Base-by-base conservation (phyloP, 2,888 invertebrate genomes). In the Agonopterix alstromeriana region DNA sequence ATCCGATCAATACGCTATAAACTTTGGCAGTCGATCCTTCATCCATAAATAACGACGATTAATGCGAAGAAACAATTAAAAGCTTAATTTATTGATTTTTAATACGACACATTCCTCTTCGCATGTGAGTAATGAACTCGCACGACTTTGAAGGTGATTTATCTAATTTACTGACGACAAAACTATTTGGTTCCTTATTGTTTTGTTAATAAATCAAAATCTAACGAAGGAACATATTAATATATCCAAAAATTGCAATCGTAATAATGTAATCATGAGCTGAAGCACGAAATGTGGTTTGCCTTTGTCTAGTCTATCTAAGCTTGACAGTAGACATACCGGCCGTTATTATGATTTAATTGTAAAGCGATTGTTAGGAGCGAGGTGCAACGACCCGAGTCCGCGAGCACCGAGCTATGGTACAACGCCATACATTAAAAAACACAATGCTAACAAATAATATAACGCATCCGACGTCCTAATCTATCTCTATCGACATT, bases 321-420 rank as follows among this genome's bases (percentile, higher is more conserved):
- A 10, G 11, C 38, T 38, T 35, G 12, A 48, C 47, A 44, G 27
- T 27, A 27, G 36, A 41, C 10, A 47, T 42, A 40, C 17, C 12
- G 17, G 48, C 40, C 41, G 36, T 44, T 27, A 46, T 46, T 59
- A 53, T 53, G 51, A 57, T 55, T 55, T 57, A 57, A 54, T 61
- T 57, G 61, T 57, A 52, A 53, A 57, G 48, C 53, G 58, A 58
- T 57, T 53, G 56, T 57, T 56, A 58, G 53, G 48, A 46, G 43
- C 48, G 27, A 48, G 45, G 61, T 53, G 53, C 61, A 56, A 52
- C 51, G 59, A 59, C 57, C 57, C 46, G 38, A 10, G 44, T 36
- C 35, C 36, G 48, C 38, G 44, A 35, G 41, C 41, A 46, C 40
- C 38, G 48, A 36, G 35, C 38, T 8, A 45, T 42, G 36, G 45